Evolutionary conservation across 2,113 vertebrate genomes (phyloP), one percentile per base, ranked within the genome.

Genomic region (Pogona vitticeps): DNA sequence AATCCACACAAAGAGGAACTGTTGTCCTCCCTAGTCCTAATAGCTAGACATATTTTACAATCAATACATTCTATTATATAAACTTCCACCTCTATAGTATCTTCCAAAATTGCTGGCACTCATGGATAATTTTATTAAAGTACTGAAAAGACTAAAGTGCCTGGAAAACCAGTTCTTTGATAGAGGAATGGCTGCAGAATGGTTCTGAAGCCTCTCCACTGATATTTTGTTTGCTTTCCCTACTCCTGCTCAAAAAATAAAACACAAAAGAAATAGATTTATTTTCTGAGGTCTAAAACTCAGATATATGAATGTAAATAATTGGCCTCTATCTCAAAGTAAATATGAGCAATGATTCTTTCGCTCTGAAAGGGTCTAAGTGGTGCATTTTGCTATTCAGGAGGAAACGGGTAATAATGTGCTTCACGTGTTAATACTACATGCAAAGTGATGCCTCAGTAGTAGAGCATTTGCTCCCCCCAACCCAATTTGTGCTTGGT

Each of bases 121-220:
- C 86, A 77, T 46, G 92, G 86, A 91, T 90, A 86, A 91, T 92
- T 83, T 89, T 91, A 79, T 70, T 93, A 94, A 76, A 92, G 31
- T 28, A 94, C 84, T 21, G 76, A 93, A 88, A 21, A 15, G 14
- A 15, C 88, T n/a, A 91, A 92, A 93, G 86, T 83, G 91, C 87
- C 92, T 4, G 40, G 70, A 91, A n/a, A 93, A 8, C 36, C 92
- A 95, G 90, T n/a, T 3, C 33, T 82, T n/a, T 73, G 52, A 89
- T 91, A 94, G 91, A 91, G 87, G 85, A 85, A 85, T 71, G 6
- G 92, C 91, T 90, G 52, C 12, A 89, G 58, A 71, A 72, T 87
- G 86, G 12, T 70, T 93, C 80, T 87, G 93, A 91, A 9, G 36
- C 26, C 83, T 93, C 90, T 86, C 38, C 80, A 82, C 85, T 87